Conservation (phyloP, 2,113 vertebrate species). For the Oryzias celebensis region DNA sequence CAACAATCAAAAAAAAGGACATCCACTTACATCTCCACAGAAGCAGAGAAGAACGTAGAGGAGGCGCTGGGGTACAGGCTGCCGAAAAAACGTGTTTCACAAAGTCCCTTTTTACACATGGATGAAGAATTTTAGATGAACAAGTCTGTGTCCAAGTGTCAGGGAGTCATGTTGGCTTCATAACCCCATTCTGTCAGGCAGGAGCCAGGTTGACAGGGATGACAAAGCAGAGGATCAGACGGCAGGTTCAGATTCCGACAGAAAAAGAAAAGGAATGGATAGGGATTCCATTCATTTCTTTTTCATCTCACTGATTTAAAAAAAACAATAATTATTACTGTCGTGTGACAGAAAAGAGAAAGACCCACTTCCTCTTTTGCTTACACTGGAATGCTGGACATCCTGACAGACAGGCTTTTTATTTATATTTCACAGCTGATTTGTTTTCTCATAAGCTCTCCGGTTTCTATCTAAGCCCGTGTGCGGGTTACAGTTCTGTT, state of each 20-base stretch:
- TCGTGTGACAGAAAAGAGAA: slow-evolving; percentile 35
- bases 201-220: slow-evolving; percentile 28
- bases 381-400: slow-evolving; percentile 69
- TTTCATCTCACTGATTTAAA: slow-evolving; percentile 19
- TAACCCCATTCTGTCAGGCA: slow-evolving; percentile 68
- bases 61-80: not conserved
- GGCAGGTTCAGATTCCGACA: slow-evolving; percentile 26
- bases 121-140: not conserved
- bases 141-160: not conserved
- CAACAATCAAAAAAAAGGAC: slow-evolving; percentile 40
- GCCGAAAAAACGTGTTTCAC: not conserved
- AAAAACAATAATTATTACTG: not conserved
- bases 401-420: slow-evolving; percentile 65
- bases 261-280: too few relatives aligned
- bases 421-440: slow-evolving; percentile 63
- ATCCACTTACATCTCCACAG: slow-evolving; percentile 4
- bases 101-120: not conserved
- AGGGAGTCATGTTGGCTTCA: slow-evolving; percentile 28
- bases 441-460: slow-evolving; percentile 45
- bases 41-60: too few relatives aligned
- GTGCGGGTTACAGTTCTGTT: slow-evolving; percentile 30
- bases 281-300: not conserved
- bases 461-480: slow-evolving; percentile 4
- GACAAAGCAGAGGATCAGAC: slow-evolving; percentile 46
- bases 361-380: slow-evolving; percentile 68